Evolutionary conservation across 1,140 invertebrate species (phyloP), one percentile per base, ranked within the genome.

Genomic region (Aethina tumida): DNA sequence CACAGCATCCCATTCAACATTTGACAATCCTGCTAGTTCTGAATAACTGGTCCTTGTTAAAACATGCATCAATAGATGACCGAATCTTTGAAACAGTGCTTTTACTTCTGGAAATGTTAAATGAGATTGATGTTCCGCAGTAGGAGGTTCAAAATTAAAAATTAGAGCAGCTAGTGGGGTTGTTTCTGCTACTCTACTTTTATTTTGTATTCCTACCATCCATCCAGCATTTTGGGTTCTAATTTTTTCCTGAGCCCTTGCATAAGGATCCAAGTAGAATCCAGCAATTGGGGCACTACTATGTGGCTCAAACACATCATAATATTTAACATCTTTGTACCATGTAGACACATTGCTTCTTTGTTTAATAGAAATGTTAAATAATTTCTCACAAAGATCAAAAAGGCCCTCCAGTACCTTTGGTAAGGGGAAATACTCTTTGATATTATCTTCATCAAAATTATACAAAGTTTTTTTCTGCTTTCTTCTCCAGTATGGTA

Each of bases 1-100:
- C 0, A 82, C 75, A 7, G 84, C 81, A 64, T 96, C 93, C 86
- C 86, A 93, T 65, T 96, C 91, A 0, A 95, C 72, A 57, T 89
- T 90, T 1, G 77, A 81, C 2, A 87, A 60, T 1, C 89, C 89
- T 5, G 85, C 72, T 1, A 92, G 70, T 60, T 92, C 85, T n/a
- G 75, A 69, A 55, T 89, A 91, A 2, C 79, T 76, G 0, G 79
- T 77, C 56, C 73, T 77, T 2, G 83, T 84, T 17, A 96, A 60
- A 39, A 92, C 58, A 64, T 90, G 81, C 50, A 92, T 83, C 5
- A 97, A 62, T 1, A 76, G 70, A 48, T 82, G 75, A 4, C 92
- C 92, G 65, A 96, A 90, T 68, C 84, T 81, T 52, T 76, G 69
- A 55, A 94, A 94, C 4, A 97, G 56, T 14, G 67, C 63, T 15